Conservation (phyloP, 2,888 invertebrate genomes). For the Agrochola litura region DNA sequence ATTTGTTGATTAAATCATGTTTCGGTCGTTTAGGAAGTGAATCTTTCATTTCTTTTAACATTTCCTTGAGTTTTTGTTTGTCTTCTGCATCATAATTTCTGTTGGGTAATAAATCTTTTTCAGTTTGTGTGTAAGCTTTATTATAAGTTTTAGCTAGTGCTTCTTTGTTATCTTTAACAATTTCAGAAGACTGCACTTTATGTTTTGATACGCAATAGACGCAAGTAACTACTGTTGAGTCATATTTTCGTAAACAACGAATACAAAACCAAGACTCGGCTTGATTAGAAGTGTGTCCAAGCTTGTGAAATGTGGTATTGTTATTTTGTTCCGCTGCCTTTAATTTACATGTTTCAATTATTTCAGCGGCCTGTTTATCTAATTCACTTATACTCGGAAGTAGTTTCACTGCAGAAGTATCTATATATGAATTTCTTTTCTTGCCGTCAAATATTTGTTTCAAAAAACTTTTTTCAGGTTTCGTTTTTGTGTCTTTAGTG, state of each 20-base stretch:
- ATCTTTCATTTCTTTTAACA: constrained; percentile 94
- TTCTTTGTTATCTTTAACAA: constrained; percentile 39
- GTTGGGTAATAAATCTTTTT: constrained; percentile 55
- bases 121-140: constrained; percentile 76
- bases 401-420: constrained; percentile 87
- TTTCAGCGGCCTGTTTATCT: constrained; percentile 94
- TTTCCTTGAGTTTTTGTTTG: constrained; percentile 92
- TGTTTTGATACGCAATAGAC: constrained; percentile 74
- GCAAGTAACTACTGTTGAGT: constrained; percentile 78
- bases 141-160: constrained; percentile 63
- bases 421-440: constrained; percentile 82
- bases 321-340: constrained; percentile 74
- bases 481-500: constrained; percentile 77
- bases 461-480: constrained; percentile 89
- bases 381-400: constrained; percentile 95
- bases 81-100: constrained; percentile 78
- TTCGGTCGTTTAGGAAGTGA: constrained; percentile 92
- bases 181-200: constrained; percentile 52
- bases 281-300: constrained; percentile 54
- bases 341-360: constrained; percentile 90
- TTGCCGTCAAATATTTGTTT: constrained; percentile 88
- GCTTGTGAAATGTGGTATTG: constrained; percentile 38
- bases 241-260: constrained; percentile 82
- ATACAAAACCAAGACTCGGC: constrained; percentile 81
- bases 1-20: constrained; percentile 68